A percentile compares a stretch with the other conserved stretches of the same genome.
phyloP scores from a whole-genome alignment of 2,113 vertebrate genomes.

The Ivindomyrus marchei region DNA sequence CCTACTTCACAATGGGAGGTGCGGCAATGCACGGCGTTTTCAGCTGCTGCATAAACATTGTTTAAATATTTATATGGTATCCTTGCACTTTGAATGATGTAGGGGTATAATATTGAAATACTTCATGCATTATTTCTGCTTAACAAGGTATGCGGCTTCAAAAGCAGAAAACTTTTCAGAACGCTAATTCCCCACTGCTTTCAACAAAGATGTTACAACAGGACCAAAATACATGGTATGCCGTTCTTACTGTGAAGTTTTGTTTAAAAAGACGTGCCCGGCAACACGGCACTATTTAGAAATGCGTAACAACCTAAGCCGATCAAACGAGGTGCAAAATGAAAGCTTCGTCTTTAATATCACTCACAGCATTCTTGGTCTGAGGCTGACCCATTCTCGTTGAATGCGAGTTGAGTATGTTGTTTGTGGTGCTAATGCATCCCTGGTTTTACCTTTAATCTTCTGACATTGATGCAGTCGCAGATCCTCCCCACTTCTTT shows the following conservation, averaged over 20 bases:
- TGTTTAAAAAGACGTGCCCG: neutral
- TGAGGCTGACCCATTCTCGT: neutral
- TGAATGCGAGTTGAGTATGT: neutral
- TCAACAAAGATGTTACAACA: neutral
- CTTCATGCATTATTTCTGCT: neutral
- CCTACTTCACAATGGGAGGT: neutral
- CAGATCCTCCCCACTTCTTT: neutral
- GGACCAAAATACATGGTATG: neutral
- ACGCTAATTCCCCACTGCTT: neutral
- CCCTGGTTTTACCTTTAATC: neutral
- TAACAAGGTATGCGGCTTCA: neutral
- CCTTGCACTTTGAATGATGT: neutral
- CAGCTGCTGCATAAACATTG: neutral
- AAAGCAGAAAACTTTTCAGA: neutral
- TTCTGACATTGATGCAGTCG: neutral
- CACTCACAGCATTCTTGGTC: neutral
- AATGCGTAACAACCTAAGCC: neutral
- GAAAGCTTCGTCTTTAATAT: neutral
- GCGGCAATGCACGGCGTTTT: neutral
- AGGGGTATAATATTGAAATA: neutral
- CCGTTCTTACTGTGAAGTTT: neutral
- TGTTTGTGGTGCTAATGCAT: constrained; percentile 4
- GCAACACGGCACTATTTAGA: neutral
- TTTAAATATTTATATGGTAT: neutral
- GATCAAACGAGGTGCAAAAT: neutral